A percentile compares a stretch with the other conserved stretches of the same genome.
These are phyloP conservation scores for Calycopis cecrops DNA, from an alignment of 1,140 invertebrate genomes.

Conservation along the genomic window DNA sequence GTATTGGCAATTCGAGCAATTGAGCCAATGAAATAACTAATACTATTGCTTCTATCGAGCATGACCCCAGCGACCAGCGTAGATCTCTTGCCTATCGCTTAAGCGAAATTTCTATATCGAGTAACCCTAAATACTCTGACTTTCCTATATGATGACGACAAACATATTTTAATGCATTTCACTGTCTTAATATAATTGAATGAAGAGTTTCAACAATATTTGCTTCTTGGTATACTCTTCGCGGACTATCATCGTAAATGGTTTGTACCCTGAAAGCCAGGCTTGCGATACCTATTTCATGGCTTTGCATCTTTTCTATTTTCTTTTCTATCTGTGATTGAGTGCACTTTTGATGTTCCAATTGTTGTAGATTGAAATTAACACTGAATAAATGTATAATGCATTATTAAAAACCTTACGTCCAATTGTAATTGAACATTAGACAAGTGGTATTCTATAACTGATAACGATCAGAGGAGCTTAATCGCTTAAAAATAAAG, in stretches of 20 bases:
- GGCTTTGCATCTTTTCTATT: slow-evolving; percentile 52
- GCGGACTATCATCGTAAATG: slow-evolving; percentile 61
- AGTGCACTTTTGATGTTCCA: slow-evolving; percentile 55
- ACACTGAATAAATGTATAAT: neutral
- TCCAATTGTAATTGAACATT: too few species aligned
- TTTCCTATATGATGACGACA: slow-evolving; percentile 12
- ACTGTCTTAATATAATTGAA: slow-evolving; percentile 21
- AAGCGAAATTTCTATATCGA: slow-evolving; percentile 6
- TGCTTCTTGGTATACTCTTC: slow-evolving; percentile 75
- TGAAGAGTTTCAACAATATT: slow-evolving; percentile 47
- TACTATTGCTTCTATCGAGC: slow-evolving; percentile 49
- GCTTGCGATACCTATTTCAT: slow-evolving; percentile 52
- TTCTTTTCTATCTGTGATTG: slow-evolving; percentile 40
- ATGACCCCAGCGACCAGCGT: slow-evolving; percentile 56
- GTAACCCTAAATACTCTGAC: slow-evolving; percentile 1
- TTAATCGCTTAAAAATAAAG: too few species aligned
- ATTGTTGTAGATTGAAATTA: slow-evolving; percentile 41
- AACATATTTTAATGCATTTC: slow-evolving; percentile 4
- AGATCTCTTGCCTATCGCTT: slow-evolving; percentile 23
- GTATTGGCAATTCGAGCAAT: slow-evolving; percentile 26
- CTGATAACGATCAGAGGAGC: too few species aligned
- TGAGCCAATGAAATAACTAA: slow-evolving; percentile 34
- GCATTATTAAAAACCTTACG: too few species aligned
- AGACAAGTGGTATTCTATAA: too few species aligned
- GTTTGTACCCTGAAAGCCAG: slow-evolving; percentile 53